These are phyloP conservation scores for Cheilosia vulpina DNA, from an alignment of 2,888 invertebrate genomes.

Conservation along the genomic window DNA sequence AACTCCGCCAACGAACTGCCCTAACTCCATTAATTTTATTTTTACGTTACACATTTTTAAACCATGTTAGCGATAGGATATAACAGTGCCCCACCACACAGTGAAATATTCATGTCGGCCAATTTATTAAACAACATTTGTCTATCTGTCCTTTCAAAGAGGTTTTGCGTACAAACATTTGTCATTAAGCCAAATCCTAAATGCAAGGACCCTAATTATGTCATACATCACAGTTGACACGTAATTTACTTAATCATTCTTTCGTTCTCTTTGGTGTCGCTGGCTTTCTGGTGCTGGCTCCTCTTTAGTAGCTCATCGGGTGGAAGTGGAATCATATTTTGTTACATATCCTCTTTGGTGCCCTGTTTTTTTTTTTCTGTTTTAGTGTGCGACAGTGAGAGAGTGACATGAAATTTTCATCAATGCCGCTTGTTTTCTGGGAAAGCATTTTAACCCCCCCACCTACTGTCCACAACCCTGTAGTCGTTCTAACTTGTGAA, in stretches of 20 bases:
- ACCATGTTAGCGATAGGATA: not conserved
- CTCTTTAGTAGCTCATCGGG: conserved; percentile 13
- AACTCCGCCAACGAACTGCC: conserved; percentile 7
- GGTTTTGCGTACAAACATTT: conserved; percentile 44
- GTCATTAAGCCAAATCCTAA: conserved; percentile 65
- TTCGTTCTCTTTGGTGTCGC: not conserved
- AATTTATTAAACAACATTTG: conserved; percentile 51
- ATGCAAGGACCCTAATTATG: conserved; percentile 62
- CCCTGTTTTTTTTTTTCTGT: conserved; percentile 18
- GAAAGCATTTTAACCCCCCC: conserved; percentile 21
- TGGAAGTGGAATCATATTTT: conserved; percentile 44
- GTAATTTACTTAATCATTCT: conserved; percentile 67
- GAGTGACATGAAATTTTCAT: conserved; percentile 58
- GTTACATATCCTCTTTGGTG: conserved; percentile 27
- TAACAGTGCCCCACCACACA: not conserved
- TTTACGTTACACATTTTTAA: conserved; percentile 13
- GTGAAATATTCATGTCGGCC: conserved; percentile 13
- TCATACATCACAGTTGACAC: conserved; percentile 67
- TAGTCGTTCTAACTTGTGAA: not conserved
- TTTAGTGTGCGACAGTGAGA: conserved; percentile 9
- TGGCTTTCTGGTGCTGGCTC: not conserved
- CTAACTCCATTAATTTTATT: conserved; percentile 47
- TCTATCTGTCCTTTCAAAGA: conserved; percentile 16
- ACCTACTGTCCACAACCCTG: not conserved
- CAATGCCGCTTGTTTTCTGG: conserved; percentile 29